Base-by-base conservation (phyloP, 2,888 invertebrate species). In the Hirudinaria manillensis region DNA sequence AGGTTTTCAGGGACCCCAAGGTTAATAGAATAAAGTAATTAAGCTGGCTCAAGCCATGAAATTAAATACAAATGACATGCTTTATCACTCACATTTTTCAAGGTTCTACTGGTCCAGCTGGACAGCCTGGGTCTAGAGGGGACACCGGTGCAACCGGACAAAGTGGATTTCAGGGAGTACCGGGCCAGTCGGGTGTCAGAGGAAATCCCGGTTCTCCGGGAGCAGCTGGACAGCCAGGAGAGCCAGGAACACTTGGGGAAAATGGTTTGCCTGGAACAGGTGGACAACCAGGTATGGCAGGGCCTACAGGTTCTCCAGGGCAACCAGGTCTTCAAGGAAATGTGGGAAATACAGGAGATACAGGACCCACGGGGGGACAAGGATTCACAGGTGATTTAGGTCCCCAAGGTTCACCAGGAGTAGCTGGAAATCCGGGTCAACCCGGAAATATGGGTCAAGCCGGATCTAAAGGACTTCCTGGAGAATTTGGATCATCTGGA, bases 351-450 rank as follows among this genome's bases (percentile, higher is more conserved):
- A n/a, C 27, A 27, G 74, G 74, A 38, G 65, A 34, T 45, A 16
- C 72, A 51, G 79, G 79, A 51, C 38, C 53, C 3, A 19, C 72
- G 38, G 79, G 79, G 55, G 36, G 55, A 67, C 24, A 70, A 38
- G 78, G 78, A 38, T 66, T 51, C 19, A 19, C 76, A 71, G 79
- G 78, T 27, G 36, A 56, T n/a, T 53, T 32, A 24, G 77, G 77
- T 32, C 24, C 66, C 1, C 32, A 36, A 68, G 77, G 77, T 4
- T 38, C 51, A 36, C 21, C 73, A 75, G 6, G 78, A 77, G 38
- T 6, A n/a, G n/a, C 53, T 34, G 76, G 76, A 72, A 66, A 55
- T 66, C 24, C 70, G 66, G 78, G 75, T 61, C 16, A 29, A 29
- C 72, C 75, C n/a, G 75, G 75, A 68, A 74, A 66, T 34, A n/a